These are phyloP conservation scores for Drosophila obscura DNA, from an alignment of 1,140 invertebrate species.

Conservation along the genomic window DNA sequence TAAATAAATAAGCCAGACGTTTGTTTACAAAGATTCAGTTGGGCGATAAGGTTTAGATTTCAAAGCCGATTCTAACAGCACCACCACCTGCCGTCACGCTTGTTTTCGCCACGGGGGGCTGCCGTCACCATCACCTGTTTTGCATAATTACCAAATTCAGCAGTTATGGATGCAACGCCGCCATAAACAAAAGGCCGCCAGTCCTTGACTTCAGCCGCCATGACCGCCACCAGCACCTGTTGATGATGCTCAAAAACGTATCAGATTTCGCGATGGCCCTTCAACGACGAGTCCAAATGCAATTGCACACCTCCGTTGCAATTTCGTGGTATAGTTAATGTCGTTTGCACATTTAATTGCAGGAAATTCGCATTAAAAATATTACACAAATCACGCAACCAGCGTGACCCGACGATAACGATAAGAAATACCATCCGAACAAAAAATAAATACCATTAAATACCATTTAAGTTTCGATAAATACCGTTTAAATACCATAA, in stretches of 20 bases:
- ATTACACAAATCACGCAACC: constrained; percentile 9
- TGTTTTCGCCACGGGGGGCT: constrained; percentile 20
- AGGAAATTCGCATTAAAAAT: neutral
- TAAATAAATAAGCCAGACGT: constrained; percentile 7
- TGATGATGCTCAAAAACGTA: constrained; percentile 39
- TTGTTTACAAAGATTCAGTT: constrained; percentile 59
- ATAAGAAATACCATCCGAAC: no score
- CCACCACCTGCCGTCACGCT: no score
- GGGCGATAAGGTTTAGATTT: constrained; percentile 8
- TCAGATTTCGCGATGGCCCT: neutral
- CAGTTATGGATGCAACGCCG: constrained; percentile 94
- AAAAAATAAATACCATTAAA: no score
- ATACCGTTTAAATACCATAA: no score
- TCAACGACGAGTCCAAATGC: neutral
- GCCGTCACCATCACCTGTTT: constrained; percentile 9
- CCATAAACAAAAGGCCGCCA: constrained; percentile 97
- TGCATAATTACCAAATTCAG: constrained; percentile 92
- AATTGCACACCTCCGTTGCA: neutral
- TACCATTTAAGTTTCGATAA: no score
- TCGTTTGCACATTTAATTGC: neutral
- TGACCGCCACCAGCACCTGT: constrained; percentile 84
- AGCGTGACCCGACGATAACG: no score
- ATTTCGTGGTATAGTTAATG: constrained; percentile 2
- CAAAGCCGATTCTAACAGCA: no score
- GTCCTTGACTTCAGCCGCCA: constrained; percentile 84